A percentile compares a stretch with the other conserved stretches of the same genome.
phyloP scores from a whole-genome alignment of 37 sponge, comb jelly and placozoan species.

The Hormiphora californensis region DNA sequence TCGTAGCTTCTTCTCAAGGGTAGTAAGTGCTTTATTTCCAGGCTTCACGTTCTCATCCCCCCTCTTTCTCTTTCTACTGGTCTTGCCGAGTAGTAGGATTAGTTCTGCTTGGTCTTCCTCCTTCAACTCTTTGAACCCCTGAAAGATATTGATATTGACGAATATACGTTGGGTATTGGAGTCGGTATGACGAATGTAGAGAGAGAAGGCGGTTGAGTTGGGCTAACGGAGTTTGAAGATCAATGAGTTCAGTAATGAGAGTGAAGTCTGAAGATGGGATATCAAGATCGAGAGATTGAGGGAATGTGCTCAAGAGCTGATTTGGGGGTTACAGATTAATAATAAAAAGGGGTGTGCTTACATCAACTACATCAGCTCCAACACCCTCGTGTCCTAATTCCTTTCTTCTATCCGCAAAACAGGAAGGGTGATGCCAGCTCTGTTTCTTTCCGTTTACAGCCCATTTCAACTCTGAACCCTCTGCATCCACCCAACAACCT shows the following conservation, averaged over 20 bases:
- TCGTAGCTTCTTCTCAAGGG: constrained; percentile 6
- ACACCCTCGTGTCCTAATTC: neutral
- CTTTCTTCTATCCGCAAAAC: neutral
- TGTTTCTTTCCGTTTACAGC: constrained; percentile 26
- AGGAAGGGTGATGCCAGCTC: constrained; percentile 31
- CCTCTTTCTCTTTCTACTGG: neutral
- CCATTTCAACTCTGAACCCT: constrained; percentile 40
- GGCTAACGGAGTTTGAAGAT: no score
- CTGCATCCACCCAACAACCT: constrained; percentile 18
- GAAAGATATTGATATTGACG: neutral
- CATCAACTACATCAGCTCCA: neutral
- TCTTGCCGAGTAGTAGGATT: neutral
- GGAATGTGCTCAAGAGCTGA: no score
- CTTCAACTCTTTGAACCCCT: neutral
- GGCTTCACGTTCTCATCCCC: neutral
- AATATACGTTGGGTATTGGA: no score
- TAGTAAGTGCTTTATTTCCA: neutral
- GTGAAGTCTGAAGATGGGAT: no score
- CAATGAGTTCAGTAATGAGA: no score
- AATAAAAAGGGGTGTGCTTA: no score
- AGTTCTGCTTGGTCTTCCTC: constrained; percentile 13
- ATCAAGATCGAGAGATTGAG: no score
- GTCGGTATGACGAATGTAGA: no score
- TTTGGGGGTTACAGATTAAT: no score
- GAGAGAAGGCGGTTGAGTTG: no score